phyloP scores from a whole-genome alignment of 2,888 invertebrate genomes.

The Lithophane semibrunnea region DNA sequence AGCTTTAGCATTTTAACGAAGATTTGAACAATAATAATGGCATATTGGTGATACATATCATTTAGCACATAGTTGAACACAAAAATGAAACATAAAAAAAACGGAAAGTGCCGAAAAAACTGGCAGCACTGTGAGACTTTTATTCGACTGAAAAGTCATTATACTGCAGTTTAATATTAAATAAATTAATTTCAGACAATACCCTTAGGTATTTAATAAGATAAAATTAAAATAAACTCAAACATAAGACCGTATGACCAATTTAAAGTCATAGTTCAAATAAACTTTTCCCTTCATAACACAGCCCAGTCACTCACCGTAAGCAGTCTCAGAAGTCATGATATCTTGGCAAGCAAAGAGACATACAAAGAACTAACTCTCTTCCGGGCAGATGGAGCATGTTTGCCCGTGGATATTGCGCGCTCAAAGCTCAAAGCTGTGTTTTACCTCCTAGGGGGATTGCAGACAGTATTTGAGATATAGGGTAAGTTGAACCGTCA shows the following conservation, averaged over 20 bases:
- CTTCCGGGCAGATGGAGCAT: constrained; percentile 70
- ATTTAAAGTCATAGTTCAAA: background rate
- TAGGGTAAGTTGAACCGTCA: constrained; percentile 37
- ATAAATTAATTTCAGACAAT: too few species aligned
- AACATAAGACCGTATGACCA: background rate
- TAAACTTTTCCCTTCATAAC: constrained; percentile 15
- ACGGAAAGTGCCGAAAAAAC: background rate
- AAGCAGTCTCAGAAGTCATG: constrained; percentile 58
- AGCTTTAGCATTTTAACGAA: background rate
- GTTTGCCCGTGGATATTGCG: constrained; percentile 83
- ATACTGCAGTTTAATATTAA: too few species aligned
- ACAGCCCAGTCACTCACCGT: background rate
- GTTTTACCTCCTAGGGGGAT: constrained; percentile 69
- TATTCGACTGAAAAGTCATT: background rate
- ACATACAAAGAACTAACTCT: constrained; percentile 70
- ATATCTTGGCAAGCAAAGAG: constrained; percentile 51
- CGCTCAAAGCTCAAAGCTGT: constrained; percentile 73
- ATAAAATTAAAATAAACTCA: background rate
- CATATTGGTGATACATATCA: too few species aligned
- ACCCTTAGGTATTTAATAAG: too few species aligned
- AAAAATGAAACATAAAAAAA: too few species aligned
- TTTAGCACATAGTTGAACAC: too few species aligned
- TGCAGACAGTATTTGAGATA: constrained; percentile 67
- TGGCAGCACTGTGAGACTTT: background rate
- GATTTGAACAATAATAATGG: background rate